Evolutionary conservation across 2,113 vertebrate species (phyloP).

Genomic region (Xerus inauris): DNA sequence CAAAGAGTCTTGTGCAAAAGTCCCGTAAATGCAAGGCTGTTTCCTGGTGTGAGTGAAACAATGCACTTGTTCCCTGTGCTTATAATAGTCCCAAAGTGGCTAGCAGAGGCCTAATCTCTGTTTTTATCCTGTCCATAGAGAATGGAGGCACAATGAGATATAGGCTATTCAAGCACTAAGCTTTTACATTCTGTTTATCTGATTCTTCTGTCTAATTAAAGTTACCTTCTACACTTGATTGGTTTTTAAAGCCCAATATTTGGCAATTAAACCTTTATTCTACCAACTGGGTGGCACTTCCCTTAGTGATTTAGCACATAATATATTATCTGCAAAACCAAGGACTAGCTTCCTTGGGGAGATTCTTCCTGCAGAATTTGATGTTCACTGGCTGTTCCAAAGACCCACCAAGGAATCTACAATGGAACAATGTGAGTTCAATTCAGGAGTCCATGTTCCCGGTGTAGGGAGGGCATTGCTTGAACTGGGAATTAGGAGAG

Average conservation of each 20-base stretch:
- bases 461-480: background rate
- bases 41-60: background rate
- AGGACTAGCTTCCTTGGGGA: background rate
- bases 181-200: constrained; percentile 69
- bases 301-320: constrained; percentile 54
- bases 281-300: constrained; percentile 60
- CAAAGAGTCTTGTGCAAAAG: background rate
- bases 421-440: background rate
- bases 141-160: background rate
- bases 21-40: background rate
- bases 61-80: constrained; percentile 13
- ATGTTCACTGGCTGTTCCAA: background rate
- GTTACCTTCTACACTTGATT: constrained; percentile 70
- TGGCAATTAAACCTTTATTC: constrained; percentile 75
- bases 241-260: constrained; percentile 78
- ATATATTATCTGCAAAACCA: constrained; percentile 25
- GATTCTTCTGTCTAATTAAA: constrained; percentile 79
- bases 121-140: constrained; percentile 49
- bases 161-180: constrained; percentile 50
- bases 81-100: background rate
- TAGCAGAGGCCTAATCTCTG: constrained; percentile 16
- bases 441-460: background rate
- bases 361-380: constrained; percentile 19
- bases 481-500: background rate
- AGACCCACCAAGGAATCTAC: background rate